phyloP scores from a whole-genome alignment of 1,140 invertebrate genomes.

The Tribolium madens region DNA sequence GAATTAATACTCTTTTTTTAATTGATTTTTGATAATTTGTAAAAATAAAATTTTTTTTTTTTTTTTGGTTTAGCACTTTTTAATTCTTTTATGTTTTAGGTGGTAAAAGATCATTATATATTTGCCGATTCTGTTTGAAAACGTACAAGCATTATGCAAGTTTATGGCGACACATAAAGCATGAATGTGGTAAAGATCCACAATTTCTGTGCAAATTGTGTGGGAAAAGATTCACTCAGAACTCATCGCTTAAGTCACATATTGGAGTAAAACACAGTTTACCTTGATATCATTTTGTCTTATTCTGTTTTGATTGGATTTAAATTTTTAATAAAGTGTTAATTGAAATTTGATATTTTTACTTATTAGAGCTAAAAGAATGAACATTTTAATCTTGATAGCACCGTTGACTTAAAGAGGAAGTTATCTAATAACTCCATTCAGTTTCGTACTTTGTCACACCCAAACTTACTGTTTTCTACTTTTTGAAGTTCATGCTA shows the following conservation, averaged over 20 bases:
- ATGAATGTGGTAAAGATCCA: constrained; percentile 66
- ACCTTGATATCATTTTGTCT: not conserved
- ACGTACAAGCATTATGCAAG: constrained; percentile 49
- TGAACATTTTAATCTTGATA: no score
- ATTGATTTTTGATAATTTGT: no score
- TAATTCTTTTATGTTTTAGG: not conserved
- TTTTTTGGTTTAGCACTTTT: not conserved
- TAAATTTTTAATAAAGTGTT: not conserved
- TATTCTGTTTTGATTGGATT: not conserved
- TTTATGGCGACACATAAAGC: constrained; percentile 63
- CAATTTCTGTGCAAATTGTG: constrained; percentile 60
- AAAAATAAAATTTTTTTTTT: no score
- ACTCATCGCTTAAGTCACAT: constrained; percentile 84
- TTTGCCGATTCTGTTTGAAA: constrained; percentile 5
- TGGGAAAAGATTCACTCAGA: constrained; percentile 83
- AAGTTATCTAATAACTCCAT: no score
- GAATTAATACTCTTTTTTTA: no score
- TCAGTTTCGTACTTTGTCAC: not conserved
- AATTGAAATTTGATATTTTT: not conserved
- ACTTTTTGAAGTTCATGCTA: not conserved
- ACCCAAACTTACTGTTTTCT: not conserved
- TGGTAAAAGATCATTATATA: not conserved
- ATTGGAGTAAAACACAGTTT: not conserved
- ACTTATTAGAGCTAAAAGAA: no score
- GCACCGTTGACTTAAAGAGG: no score